Conservation (phyloP, 2,888 invertebrate species). For the Aleiodes alternator region DNA sequence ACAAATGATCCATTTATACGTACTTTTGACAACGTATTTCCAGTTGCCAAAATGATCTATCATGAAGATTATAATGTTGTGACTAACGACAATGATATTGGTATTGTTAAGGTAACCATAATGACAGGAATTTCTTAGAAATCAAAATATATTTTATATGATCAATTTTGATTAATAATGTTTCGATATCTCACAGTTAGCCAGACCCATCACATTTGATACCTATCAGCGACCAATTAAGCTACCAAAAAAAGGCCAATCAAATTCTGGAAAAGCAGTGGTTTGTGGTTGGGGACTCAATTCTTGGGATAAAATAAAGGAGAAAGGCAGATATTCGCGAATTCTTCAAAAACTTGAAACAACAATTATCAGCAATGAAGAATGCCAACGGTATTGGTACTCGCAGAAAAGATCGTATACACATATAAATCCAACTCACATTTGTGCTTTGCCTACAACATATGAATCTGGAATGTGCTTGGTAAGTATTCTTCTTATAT, state of each 20-base stretch:
- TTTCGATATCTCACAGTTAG: not conserved
- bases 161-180: not conserved
- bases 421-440: not conserved
- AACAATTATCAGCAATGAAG: not conserved
- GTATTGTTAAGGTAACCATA: constrained; percentile 7
- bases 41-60: not conserved
- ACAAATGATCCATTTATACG: not conserved
- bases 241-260: not conserved
- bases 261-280: not conserved
- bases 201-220: not conserved
- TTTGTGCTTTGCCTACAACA: not conserved
- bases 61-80: not conserved
- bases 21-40: not conserved
- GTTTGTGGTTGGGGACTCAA: constrained; percentile 2
- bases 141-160: no score
- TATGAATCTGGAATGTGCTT: constrained; percentile 38
- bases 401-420: not conserved
- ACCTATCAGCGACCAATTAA: not conserved
- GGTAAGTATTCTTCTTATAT: constrained; percentile 28
- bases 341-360: not conserved
- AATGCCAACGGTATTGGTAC: not conserved
- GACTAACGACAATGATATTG: constrained; percentile 5
- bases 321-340: not conserved
- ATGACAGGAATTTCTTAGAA: not conserved
- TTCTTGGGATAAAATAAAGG: not conserved